phyloP scores from a whole-genome alignment of 2,113 vertebrate species.

The Pelmatolapia mariae region DNA sequence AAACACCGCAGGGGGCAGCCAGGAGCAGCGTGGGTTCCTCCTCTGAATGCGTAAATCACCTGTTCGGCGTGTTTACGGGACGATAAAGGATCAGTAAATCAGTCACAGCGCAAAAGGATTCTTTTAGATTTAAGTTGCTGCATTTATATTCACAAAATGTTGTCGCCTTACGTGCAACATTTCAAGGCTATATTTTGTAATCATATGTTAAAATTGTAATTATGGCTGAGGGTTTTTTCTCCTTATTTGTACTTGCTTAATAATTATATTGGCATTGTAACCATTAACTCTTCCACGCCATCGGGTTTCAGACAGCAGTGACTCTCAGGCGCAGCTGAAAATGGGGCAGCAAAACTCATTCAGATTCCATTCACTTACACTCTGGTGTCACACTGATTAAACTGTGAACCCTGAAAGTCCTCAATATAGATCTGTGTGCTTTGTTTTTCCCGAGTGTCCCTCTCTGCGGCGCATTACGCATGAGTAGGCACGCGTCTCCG shows the following conservation, averaged over 20 bases:
- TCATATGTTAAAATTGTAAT: not conserved
- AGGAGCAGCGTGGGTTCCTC: conserved; percentile 21
- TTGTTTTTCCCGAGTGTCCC: not conserved
- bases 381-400: not conserved
- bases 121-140: not conserved
- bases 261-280: not conserved
- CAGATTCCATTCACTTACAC: not conserved
- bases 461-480: not conserved
- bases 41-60: conserved; percentile 24
- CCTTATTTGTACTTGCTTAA: not conserved
- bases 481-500: conserved; percentile 20
- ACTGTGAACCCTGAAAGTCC: not conserved
- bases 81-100: not conserved
- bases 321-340: not conserved
- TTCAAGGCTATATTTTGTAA: not conserved
- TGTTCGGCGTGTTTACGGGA: conserved; percentile 3
- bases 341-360: not conserved
- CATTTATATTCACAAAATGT: not conserved
- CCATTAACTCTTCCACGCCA: not conserved
- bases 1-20: conserved; percentile 32
- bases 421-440: not conserved
- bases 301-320: not conserved
- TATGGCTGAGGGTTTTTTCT: not conserved
- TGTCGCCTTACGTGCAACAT: not conserved
- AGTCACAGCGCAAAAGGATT: not conserved